Conservation (phyloP, 2,888 invertebrate species). For the Cylindroiulus punctatus region DNA sequence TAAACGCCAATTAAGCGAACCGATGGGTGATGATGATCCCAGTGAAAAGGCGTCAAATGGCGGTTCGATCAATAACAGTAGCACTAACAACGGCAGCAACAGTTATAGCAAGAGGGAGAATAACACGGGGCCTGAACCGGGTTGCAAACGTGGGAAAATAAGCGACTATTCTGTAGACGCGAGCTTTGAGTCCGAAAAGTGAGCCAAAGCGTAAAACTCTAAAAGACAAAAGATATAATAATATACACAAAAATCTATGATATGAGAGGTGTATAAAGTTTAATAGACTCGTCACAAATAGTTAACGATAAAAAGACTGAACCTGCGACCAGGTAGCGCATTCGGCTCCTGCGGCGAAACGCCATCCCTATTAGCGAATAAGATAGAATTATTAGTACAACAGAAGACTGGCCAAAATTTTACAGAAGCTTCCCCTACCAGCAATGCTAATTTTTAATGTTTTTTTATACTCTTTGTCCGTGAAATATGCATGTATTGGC, state of each 20-base stretch:
- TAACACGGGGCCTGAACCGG: constrained; percentile 4
- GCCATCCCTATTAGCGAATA: background rate
- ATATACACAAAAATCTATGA: constrained; percentile 30
- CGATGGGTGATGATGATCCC: background rate
- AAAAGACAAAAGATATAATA: constrained; percentile 45
- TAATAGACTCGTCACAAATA: background rate
- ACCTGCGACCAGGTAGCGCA: background rate
- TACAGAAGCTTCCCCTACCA: background rate
- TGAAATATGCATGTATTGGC: background rate
- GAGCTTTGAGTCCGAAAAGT: constrained; percentile 12
- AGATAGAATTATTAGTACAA: constrained; percentile 9
- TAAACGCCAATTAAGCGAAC: constrained; percentile 40
- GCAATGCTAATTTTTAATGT: background rate
- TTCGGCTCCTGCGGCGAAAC: background rate
- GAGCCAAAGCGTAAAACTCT: background rate
- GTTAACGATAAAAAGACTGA: constrained; percentile 9
- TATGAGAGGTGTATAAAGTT: constrained; percentile 17
- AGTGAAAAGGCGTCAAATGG: constrained; percentile 48
- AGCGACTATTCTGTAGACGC: constrained; percentile 32
- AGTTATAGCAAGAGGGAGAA: constrained; percentile 38
- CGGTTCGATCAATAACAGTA: constrained; percentile 32
- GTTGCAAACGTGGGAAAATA: background rate
- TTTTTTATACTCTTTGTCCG: background rate
- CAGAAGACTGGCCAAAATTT: constrained; percentile 47
- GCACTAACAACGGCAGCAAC: constrained; percentile 47